Evolutionary conservation across 2,888 invertebrate species (phyloP).

Genomic region (Holacanthella duospinosa): DNA sequence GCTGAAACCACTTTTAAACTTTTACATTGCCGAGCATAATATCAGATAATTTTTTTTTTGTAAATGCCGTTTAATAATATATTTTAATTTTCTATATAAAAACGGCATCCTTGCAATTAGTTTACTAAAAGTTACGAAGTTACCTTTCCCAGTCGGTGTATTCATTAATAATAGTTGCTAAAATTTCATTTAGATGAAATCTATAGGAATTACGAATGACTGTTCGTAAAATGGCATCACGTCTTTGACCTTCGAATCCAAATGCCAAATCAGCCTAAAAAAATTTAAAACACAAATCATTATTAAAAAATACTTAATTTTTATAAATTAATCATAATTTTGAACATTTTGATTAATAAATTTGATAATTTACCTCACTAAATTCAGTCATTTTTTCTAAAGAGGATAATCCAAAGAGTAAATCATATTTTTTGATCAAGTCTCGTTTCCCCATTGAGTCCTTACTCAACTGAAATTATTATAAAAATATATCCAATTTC

Average conservation of each 20-base stretch:
- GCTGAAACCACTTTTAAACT: too few species aligned
- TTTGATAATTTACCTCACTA: slow-evolving; percentile 29
- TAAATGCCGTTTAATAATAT: too few species aligned
- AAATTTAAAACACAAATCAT: neutral
- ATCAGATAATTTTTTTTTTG: too few species aligned
- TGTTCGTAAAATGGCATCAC: slow-evolving; percentile 60
- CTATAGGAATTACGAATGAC: slow-evolving; percentile 78
- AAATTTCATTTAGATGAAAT: slow-evolving; percentile 77
- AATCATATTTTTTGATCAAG: slow-evolving; percentile 37
- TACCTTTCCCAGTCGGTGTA: slow-evolving; percentile 78
- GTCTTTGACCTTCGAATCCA: slow-evolving; percentile 73
- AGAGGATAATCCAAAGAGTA: slow-evolving; percentile 37
- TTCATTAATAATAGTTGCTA: slow-evolving; percentile 75
- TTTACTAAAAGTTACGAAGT: slow-evolving; percentile 1
- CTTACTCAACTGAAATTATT: neutral
- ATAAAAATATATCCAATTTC: too few species aligned
- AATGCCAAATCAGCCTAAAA: slow-evolving; percentile 58
- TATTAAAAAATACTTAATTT: neutral
- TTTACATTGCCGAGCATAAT: too few species aligned
- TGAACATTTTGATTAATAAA: neutral
- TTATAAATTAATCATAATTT: neutral
- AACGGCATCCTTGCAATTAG: too few species aligned
- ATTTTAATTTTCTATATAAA: too few species aligned
- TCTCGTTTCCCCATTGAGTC: slow-evolving; percentile 34
- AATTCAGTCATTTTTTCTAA: slow-evolving; percentile 37